A percentile compares a stretch with the other conserved stretches of the same genome.
phyloP scores from a whole-genome alignment of 2,888 invertebrate genomes.

The Melipona bicolor region DNA sequence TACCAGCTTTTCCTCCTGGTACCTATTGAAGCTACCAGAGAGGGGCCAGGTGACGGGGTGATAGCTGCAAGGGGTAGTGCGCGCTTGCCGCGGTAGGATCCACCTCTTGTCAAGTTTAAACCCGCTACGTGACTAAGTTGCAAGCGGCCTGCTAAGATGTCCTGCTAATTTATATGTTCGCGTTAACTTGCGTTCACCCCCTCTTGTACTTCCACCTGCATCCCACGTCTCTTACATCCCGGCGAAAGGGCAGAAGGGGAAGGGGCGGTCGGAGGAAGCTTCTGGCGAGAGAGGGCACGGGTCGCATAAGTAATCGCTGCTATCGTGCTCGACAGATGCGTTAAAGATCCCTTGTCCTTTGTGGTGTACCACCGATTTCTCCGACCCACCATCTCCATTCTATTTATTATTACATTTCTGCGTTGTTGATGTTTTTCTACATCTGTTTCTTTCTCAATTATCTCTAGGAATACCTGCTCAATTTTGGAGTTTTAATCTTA shows the following conservation, averaged over 20 bases:
- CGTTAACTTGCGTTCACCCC: conserved; percentile 80
- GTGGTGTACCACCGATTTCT: conserved; percentile 58
- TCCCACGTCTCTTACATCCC: conserved; percentile 63
- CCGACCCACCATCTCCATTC: background rate
- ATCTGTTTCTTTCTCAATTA: background rate
- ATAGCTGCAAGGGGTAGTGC: conserved; percentile 51
- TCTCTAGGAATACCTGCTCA: no score
- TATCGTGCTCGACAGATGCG: conserved; percentile 82
- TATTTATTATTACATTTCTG: background rate
- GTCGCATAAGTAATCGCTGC: conserved; percentile 83
- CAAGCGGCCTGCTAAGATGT: conserved; percentile 84
- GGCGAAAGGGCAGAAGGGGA: conserved; percentile 59
- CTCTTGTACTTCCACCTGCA: conserved; percentile 62
- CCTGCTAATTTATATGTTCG: conserved; percentile 84
- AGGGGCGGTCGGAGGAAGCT: conserved; percentile 74
- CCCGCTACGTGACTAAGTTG: conserved; percentile 84
- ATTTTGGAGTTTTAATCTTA: background rate
- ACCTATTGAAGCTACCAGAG: conserved; percentile 40
- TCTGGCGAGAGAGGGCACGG: conserved; percentile 80
- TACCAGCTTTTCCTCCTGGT: conserved; percentile 49
- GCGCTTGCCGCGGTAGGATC: conserved; percentile 73
- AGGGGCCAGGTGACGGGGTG: conserved; percentile 70
- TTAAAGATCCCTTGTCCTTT: conserved; percentile 79
- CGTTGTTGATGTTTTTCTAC: background rate
- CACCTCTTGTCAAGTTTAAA: conserved; percentile 83